These are phyloP conservation scores for Patella depressa DNA, from an alignment of 2,888 invertebrate genomes.

Conservation along the genomic window DNA sequence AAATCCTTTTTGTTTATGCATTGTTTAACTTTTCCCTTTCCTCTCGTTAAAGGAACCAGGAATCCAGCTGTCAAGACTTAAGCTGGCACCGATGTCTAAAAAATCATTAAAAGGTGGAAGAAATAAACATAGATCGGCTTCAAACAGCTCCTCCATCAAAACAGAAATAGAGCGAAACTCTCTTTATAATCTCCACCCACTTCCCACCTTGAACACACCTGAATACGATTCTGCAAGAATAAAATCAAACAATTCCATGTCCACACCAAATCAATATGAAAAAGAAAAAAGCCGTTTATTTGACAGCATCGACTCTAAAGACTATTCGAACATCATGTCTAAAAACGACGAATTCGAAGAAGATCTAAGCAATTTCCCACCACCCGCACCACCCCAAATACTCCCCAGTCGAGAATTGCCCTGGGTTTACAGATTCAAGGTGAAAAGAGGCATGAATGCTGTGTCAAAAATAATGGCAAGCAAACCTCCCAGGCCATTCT, in stretches of 20 bases:
- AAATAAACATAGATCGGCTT: constrained; percentile 4
- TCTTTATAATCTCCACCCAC: no score
- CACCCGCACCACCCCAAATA: constrained; percentile 51
- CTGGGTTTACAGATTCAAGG: constrained; percentile 64
- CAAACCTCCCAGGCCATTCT: constrained; percentile 35
- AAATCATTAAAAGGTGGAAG: constrained; percentile 15
- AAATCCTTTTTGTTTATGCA: no score
- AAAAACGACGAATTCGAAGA: constrained; percentile 52
- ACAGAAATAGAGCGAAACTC: background rate
- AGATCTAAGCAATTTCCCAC: constrained; percentile 52
- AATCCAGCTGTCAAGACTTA: constrained; percentile 13
- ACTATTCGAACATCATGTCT: constrained; percentile 42
- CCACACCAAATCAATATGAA: background rate
- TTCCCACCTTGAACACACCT: background rate
- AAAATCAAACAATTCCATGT: background rate
- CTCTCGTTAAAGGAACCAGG: constrained; percentile 3
- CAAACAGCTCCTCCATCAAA: constrained; percentile 4
- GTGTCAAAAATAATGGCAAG: constrained; percentile 61
- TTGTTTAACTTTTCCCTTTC: no score
- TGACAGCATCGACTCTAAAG: constrained; percentile 28
- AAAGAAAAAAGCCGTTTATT: background rate
- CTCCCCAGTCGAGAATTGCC: constrained; percentile 54
- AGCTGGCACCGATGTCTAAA: constrained; percentile 11
- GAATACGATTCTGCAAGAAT: background rate
- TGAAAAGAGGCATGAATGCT: constrained; percentile 62